phyloP scores from a whole-genome alignment of 2,888 invertebrate genomes.

The Scaptomyza reducta region DNA sequence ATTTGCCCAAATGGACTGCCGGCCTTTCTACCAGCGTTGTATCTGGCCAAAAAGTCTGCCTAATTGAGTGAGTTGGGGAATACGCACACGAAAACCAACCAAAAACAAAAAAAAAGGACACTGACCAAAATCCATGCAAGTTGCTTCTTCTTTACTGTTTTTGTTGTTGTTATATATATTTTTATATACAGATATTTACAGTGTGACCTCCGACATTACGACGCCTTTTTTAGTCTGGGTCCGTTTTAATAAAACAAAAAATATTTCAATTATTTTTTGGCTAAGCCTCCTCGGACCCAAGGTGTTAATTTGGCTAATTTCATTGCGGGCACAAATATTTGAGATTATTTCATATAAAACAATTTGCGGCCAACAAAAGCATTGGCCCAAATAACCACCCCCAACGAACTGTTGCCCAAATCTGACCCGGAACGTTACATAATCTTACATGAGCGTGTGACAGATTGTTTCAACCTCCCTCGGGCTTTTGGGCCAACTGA shows the following conservation, averaged over 20 bases:
- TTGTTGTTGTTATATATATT: conserved; percentile 3
- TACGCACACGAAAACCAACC: conserved; percentile 4
- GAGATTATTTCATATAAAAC: conserved; percentile 70
- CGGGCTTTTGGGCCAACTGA: too few species aligned
- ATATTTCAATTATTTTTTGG: conserved; percentile 77
- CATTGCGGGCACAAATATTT: conserved; percentile 75
- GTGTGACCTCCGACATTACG: background rate
- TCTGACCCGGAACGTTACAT: conserved; percentile 14
- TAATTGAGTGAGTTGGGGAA: conserved; percentile 68
- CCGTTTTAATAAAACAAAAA: conserved; percentile 72
- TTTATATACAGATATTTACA: conserved; percentile 17
- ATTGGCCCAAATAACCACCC: conserved; percentile 26
- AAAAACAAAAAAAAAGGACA: conserved; percentile 46
- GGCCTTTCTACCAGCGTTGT: conserved; percentile 2
- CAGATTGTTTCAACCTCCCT: conserved; percentile 58
- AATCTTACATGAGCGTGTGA: conserved; percentile 61
- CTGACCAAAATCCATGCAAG: conserved; percentile 31
- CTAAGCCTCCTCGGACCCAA: conserved; percentile 66
- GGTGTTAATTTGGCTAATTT: conserved; percentile 80
- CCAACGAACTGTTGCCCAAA: background rate
- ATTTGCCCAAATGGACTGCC: conserved; percentile 69
- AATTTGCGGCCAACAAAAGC: conserved; percentile 58
- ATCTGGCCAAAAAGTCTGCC: conserved; percentile 35
- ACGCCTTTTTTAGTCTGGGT: conserved; percentile 23
- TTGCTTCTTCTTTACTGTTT: conserved; percentile 8